Evolutionary conservation across 1,140 invertebrate genomes (phyloP).

Genomic region (Drosophila kepulauana): DNA sequence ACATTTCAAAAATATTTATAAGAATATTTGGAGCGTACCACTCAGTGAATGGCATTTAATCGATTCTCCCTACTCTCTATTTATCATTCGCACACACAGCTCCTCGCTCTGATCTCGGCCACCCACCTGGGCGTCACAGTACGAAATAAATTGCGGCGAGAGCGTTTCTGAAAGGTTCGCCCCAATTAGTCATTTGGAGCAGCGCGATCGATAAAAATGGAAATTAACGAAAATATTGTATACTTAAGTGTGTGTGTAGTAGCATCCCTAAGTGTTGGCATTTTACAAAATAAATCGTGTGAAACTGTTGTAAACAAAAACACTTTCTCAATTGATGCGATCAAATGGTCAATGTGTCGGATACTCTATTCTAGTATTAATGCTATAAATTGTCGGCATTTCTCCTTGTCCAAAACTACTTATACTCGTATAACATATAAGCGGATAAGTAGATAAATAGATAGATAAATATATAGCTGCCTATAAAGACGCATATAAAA

Average conservation of each 20-base stretch:
- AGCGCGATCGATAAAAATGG: conserved; percentile 4
- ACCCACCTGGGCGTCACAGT: conserved; percentile 77
- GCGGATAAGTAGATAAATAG: conserved; percentile 45
- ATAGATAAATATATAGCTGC: conserved; percentile 34
- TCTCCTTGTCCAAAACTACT: conserved; percentile 42
- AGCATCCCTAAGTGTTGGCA: conserved; percentile 42
- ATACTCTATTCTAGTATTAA: not conserved
- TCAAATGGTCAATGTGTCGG: conserved; percentile 17
- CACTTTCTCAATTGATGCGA: conserved; percentile 17
- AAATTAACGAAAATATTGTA: not conserved
- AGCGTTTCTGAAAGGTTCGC: conserved; percentile 62
- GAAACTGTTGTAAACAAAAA: conserved; percentile 24
- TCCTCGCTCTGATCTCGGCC: conserved; percentile 64
- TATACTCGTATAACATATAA: conserved; percentile 28
- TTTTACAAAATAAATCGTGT: conserved; percentile 46
- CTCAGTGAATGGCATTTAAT: conserved; percentile 12
- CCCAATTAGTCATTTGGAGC: conserved; percentile 25
- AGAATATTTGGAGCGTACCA: not conserved
- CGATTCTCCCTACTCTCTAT: conserved; percentile 32
- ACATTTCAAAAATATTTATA: not conserved
- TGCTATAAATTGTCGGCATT: conserved; percentile 24
- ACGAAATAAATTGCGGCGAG: conserved; percentile 76
- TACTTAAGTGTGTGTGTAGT: conserved; percentile 7
- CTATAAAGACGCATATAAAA: conserved; percentile 78
- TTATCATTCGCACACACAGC: conserved; percentile 41